A percentile compares a stretch with the other conserved stretches of the same genome.
phyloP scores from a whole-genome alignment of 2,113 vertebrate species.

The Hoplias malabaricus region DNA sequence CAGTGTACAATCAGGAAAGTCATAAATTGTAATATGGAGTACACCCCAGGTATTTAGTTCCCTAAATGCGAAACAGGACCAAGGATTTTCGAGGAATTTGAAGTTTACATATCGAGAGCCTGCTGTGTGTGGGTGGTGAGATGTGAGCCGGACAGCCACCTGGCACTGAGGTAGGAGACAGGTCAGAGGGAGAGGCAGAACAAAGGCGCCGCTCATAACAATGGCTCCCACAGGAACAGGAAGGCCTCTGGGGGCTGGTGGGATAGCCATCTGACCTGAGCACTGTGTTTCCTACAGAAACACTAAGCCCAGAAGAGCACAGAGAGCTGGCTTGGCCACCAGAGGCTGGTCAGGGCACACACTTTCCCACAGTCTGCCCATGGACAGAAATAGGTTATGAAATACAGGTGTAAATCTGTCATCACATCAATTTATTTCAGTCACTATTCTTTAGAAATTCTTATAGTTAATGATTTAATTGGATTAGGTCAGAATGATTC shows the following conservation, averaged over 20 bases:
- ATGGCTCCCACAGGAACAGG: constrained; percentile 48
- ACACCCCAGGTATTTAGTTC: background rate
- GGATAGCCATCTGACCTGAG: constrained; percentile 55
- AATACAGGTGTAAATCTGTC: background rate
- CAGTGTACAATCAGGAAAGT: no score
- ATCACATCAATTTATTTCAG: background rate
- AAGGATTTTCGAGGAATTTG: background rate
- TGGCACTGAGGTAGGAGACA: constrained; percentile 35
- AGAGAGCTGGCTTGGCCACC: constrained; percentile 1
- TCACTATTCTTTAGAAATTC: background rate
- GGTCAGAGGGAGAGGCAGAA: constrained; percentile 41
- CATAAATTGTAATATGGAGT: no score
- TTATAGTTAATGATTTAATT: no score
- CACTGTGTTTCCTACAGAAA: constrained; percentile 49
- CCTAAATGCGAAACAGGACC: background rate
- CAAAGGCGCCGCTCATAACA: constrained; percentile 52
- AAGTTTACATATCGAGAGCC: constrained; percentile 9
- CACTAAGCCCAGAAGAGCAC: constrained; percentile 24
- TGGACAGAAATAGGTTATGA: background rate
- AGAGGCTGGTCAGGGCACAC: background rate
- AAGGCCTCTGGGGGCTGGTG: constrained; percentile 38
- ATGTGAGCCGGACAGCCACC: constrained; percentile 36
- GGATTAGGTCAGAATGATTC: no score
- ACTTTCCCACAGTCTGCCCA: constrained; percentile 33
- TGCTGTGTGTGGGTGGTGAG: constrained; percentile 3